Evolutionary conservation across 2,113 vertebrate species (phyloP).

Genomic region (Anoura caudifer): DNA sequence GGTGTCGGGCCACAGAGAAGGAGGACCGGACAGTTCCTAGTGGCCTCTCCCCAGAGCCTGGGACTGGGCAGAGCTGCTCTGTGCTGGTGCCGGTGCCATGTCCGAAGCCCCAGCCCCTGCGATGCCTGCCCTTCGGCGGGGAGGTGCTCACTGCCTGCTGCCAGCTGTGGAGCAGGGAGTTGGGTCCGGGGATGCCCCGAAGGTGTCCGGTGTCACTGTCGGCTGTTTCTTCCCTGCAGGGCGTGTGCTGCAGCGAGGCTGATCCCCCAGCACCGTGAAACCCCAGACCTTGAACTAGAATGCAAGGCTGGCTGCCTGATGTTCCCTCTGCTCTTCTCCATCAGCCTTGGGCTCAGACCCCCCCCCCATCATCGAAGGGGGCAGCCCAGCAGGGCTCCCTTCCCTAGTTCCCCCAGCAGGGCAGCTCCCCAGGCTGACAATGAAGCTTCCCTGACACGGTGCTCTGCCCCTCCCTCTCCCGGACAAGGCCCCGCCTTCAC

Average conservation of each 20-base stretch:
- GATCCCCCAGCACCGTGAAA: neutral
- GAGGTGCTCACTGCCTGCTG: neutral
- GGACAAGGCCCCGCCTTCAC: neutral
- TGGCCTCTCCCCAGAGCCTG: neutral
- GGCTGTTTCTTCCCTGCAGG: too few relatives aligned
- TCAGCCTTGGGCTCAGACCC: neutral
- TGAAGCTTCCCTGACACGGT: neutral
- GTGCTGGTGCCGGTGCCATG: fast-evolving
- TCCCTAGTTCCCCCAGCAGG: neutral
- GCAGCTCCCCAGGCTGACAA: neutral
- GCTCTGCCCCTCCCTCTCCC: neutral
- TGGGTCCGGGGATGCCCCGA: neutral
- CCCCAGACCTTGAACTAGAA: too few relatives aligned
- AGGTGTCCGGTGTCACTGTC: neutral
- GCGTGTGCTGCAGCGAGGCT: fast-evolving
- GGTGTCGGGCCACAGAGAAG: fast-evolving
- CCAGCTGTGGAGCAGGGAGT: too few relatives aligned
- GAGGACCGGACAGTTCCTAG: neutral
- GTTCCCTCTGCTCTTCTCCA: neutral
- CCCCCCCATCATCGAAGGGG: neutral
- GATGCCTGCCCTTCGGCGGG: fast-evolving
- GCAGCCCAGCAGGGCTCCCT: neutral
- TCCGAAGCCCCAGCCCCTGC: neutral
- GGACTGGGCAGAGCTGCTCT: neutral
- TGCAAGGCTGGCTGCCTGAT: neutral